phyloP scores from a whole-genome alignment of 1,140 invertebrate genomes.

The Drosophila tani region DNA sequence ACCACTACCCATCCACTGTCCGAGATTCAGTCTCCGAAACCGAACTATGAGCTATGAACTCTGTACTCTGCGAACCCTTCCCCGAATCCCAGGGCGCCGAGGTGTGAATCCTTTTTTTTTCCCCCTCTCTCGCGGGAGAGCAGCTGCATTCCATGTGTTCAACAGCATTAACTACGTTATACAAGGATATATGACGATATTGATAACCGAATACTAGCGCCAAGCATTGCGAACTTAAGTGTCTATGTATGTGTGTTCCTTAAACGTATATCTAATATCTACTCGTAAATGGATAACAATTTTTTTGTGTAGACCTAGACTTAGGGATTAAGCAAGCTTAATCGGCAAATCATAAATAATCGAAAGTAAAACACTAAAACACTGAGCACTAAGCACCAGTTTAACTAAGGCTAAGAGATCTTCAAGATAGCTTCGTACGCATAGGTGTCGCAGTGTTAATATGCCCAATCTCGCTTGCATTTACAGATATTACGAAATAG shows the following conservation, averaged over 20 bases:
- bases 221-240: constrained; percentile 37
- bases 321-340: constrained; percentile 13
- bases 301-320: constrained; percentile 39
- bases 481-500: too few species aligned
- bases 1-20: constrained; percentile 10
- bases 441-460: constrained; percentile 4
- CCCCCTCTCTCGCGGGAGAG: background rate
- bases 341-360: constrained; percentile 9
- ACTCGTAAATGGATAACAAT: constrained; percentile 14
- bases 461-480: background rate
- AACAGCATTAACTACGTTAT: constrained; percentile 22
- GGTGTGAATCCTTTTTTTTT: constrained; percentile 1
- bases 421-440: constrained; percentile 8
- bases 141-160: constrained; percentile 13
- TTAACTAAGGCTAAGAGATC: constrained; percentile 11
- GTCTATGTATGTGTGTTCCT: constrained; percentile 47
- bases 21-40: constrained; percentile 19
- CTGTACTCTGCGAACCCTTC: background rate
- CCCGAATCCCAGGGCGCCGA: constrained; percentile 12
- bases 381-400: background rate
- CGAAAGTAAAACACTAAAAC: background rate
- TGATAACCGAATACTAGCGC: constrained; percentile 21
- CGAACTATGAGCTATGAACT: background rate
- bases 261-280: constrained; percentile 21
- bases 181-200: constrained; percentile 5